Percentiles rank a stretch among this genome's conserved stretches.
phyloP scores from a whole-genome alignment of 2,888 invertebrate genomes.

The Eupithecia insigniata region DNA sequence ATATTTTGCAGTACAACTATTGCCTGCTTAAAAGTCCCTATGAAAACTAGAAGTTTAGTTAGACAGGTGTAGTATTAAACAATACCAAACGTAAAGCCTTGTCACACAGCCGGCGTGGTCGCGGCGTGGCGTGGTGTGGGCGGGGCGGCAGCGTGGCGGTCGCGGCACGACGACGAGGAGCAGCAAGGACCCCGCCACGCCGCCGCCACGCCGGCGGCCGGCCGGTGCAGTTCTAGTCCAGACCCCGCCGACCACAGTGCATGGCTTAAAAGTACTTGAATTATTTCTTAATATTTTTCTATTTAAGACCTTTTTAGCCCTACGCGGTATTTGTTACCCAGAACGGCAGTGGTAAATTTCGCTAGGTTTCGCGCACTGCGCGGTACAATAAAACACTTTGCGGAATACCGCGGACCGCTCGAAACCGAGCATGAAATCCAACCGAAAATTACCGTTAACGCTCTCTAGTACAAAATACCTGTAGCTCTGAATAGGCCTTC shows the following conservation, averaged over 20 bases:
- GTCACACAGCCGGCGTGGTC: conserved; percentile 35
- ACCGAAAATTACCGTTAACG: not conserved
- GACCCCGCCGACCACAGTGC: conserved; percentile 27
- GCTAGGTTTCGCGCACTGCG: too few relatives aligned
- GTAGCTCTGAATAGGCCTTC: too few relatives aligned
- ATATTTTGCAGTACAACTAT: not conserved
- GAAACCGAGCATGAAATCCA: not conserved
- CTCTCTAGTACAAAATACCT: not conserved
- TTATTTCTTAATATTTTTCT: not conserved
- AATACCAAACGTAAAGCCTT: conserved; percentile 26
- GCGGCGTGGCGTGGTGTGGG: conserved; percentile 37
- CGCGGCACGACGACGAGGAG: conserved; percentile 25
- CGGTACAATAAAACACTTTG: not conserved
- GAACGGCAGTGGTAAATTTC: too few relatives aligned
- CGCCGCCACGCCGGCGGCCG: conserved; percentile 28
- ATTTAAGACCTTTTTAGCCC: not conserved
- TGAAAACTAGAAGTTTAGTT: not conserved
- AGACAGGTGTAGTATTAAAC: not conserved
- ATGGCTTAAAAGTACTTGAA: conserved; percentile 35
- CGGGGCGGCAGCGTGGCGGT: conserved; percentile 35
- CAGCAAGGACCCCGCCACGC: conserved; percentile 27
- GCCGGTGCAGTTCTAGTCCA: conserved; percentile 35
- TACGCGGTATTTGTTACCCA: not conserved
- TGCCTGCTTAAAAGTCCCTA: not conserved
- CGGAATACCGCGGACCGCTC: not conserved